A percentile compares a stretch with the other conserved stretches of the same genome.
Conservation (phyloP, 2,888 invertebrate species). For the Reticulitermes lucifugus region DNA sequence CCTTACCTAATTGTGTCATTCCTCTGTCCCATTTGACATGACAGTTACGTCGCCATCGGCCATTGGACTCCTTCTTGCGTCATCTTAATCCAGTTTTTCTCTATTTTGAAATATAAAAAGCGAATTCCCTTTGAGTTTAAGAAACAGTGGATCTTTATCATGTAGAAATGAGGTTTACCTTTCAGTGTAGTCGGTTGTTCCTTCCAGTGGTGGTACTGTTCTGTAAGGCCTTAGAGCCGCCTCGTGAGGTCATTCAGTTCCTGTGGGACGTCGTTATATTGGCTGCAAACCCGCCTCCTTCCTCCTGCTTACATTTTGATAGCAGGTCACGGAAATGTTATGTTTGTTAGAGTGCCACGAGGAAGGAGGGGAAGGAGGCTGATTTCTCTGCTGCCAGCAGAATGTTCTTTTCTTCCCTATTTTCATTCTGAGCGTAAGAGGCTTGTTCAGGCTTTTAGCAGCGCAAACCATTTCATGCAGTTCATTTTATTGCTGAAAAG, state of each 20-base stretch:
- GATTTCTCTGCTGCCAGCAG: neutral
- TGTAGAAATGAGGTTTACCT: neutral
- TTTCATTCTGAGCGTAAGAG: conserved; percentile 7
- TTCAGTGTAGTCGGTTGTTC: neutral
- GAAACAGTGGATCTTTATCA: too few species aligned
- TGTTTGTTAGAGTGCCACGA: conserved; percentile 17
- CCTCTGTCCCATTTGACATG: too few species aligned
- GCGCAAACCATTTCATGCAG: neutral
- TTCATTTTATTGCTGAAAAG: neutral
- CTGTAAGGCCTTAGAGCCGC: neutral
- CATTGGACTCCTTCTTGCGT: too few species aligned
- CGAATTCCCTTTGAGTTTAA: too few species aligned
- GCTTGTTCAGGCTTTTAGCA: conserved; percentile 5
- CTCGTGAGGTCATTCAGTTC: conserved; percentile 19
- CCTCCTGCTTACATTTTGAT: neutral
- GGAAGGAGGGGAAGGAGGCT: neutral
- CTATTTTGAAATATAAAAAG: too few species aligned
- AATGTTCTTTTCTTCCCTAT: neutral
- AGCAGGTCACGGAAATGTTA: conserved; percentile 27
- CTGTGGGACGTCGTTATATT: conserved; percentile 28
- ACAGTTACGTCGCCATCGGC: too few species aligned
- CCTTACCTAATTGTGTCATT: too few species aligned
- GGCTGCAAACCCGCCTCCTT: neutral
- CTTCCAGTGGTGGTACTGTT: neutral
- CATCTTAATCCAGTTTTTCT: too few species aligned